Percentiles rank a stretch among this genome's conserved stretches.
Conservation (phyloP, 2,113 vertebrate genomes). For the Micronisus gabar region DNA sequence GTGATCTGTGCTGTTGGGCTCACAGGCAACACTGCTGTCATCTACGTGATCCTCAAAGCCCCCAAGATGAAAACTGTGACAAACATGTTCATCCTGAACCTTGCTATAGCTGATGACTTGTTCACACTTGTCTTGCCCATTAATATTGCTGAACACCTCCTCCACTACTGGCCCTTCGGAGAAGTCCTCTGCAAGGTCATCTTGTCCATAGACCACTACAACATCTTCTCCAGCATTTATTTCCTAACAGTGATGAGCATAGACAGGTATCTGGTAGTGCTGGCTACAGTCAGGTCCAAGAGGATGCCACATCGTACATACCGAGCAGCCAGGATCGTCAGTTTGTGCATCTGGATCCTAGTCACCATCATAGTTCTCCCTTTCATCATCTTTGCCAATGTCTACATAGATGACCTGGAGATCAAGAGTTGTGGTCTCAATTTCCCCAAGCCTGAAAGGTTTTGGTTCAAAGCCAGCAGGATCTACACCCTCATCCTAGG, state of each 20-base stretch:
- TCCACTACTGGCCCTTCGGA: slow-evolving; percentile 89
- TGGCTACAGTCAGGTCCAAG: slow-evolving; percentile 82
- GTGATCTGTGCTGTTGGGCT: slow-evolving; percentile 86
- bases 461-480: slow-evolving; percentile 88
- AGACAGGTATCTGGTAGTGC: slow-evolving; percentile 85
- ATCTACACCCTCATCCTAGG: slow-evolving; percentile 86
- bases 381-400: slow-evolving; percentile 83
- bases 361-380: slow-evolving; percentile 86
- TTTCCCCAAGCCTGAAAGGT: slow-evolving; percentile 83
- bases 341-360: slow-evolving; percentile 85
- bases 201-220: slow-evolving; percentile 87
- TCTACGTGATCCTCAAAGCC: slow-evolving; percentile 87
- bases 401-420: slow-evolving; percentile 73
- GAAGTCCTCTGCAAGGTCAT: slow-evolving; percentile 88
- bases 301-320: slow-evolving; percentile 83
- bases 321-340: slow-evolving; percentile 81
- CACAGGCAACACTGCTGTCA: slow-evolving; percentile 86
- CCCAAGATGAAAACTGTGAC: slow-evolving; percentile 92
- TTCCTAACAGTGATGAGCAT: slow-evolving; percentile 91
- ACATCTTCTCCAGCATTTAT: slow-evolving; percentile 91
- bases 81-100: slow-evolving; percentile 90
- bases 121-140: slow-evolving; percentile 88
- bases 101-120: slow-evolving; percentile 85
- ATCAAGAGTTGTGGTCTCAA: slow-evolving; percentile 86
- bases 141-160: slow-evolving; percentile 84